phyloP scores from a whole-genome alignment of 1,140 invertebrate genomes.

The Listronotus oregonensis region DNA sequence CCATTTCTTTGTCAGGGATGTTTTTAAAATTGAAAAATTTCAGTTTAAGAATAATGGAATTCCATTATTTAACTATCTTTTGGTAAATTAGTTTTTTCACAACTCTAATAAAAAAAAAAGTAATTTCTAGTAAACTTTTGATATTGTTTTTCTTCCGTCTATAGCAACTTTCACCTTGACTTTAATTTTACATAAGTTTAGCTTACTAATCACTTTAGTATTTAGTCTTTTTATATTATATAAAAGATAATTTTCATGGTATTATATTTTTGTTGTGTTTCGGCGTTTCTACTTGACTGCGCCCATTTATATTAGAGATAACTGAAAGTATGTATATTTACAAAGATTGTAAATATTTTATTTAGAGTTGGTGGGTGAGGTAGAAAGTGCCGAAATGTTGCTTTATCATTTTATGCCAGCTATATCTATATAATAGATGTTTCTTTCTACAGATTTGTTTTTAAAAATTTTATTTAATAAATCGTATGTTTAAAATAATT shows the following conservation, averaged over 20 bases:
- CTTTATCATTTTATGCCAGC: slow-evolving; percentile 38
- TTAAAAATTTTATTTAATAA: slow-evolving; percentile 48
- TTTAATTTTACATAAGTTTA: slow-evolving; percentile 8
- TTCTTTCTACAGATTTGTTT: slow-evolving; percentile 45
- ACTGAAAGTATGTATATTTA: slow-evolving; percentile 19
- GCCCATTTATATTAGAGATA: slow-evolving; percentile 10
- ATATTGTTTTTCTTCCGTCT: slow-evolving; percentile 6
- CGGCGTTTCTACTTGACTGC: not conserved
- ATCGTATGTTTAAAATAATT: slow-evolving; percentile 43
- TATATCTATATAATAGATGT: slow-evolving; percentile 45
- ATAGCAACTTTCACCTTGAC: slow-evolving; percentile 12
- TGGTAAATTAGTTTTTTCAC: too few species aligned
- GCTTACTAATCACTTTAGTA: slow-evolving; percentile 28
- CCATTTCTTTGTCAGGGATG: too few species aligned
- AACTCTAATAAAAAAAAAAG: too few species aligned
- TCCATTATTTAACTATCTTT: too few species aligned
- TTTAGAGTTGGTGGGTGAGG: slow-evolving; percentile 12
- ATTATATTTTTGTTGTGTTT: slow-evolving; percentile 24
- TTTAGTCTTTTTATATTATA: slow-evolving; percentile 35
- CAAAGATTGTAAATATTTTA: slow-evolving; percentile 25
- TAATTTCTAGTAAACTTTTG: slow-evolving; percentile 12
- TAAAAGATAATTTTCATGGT: slow-evolving; percentile 24
- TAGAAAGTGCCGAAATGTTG: slow-evolving; percentile 6
- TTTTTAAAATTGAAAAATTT: too few species aligned
- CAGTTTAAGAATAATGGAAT: too few species aligned